phyloP scores from a whole-genome alignment of 2,888 invertebrate genomes.

The Nebria brevicollis region DNA sequence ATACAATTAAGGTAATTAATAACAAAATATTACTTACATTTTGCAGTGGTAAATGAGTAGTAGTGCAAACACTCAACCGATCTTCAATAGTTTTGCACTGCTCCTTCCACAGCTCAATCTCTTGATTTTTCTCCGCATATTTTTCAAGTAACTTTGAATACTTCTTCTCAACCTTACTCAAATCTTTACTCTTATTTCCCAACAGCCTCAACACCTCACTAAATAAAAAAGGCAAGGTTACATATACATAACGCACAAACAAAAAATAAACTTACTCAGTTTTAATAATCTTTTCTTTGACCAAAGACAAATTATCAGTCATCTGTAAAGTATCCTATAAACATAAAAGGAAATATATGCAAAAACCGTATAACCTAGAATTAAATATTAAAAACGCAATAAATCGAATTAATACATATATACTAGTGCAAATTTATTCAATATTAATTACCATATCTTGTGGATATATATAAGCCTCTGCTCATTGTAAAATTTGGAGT shows the following conservation, averaged over 20 bases:
- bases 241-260: too few relatives aligned
- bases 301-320: neutral
- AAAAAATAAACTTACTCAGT: neutral
- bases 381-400: neutral
- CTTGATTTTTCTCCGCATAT: slow-evolving; percentile 3
- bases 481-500: neutral
- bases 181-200: slow-evolving; percentile 1
- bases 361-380: too few relatives aligned
- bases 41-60: neutral
- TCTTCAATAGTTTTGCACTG: slow-evolving; percentile 2
- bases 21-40: neutral
- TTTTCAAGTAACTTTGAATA: neutral
- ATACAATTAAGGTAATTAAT: too few relatives aligned
- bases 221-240: neutral
- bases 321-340: neutral
- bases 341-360: neutral
- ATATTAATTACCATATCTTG: slow-evolving; percentile 6
- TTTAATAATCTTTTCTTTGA: slow-evolving; percentile 8
- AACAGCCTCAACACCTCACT: slow-evolving; percentile 4
- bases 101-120: neutral
- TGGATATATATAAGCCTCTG: neutral
- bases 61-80: too few relatives aligned
- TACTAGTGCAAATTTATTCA: neutral
- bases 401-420: too few relatives aligned
- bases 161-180: slow-evolving; percentile 4